These are phyloP conservation scores for Atherinosoma microstoma DNA, from an alignment of 2,797 vertebrate species.

Conservation along the genomic window DNA sequence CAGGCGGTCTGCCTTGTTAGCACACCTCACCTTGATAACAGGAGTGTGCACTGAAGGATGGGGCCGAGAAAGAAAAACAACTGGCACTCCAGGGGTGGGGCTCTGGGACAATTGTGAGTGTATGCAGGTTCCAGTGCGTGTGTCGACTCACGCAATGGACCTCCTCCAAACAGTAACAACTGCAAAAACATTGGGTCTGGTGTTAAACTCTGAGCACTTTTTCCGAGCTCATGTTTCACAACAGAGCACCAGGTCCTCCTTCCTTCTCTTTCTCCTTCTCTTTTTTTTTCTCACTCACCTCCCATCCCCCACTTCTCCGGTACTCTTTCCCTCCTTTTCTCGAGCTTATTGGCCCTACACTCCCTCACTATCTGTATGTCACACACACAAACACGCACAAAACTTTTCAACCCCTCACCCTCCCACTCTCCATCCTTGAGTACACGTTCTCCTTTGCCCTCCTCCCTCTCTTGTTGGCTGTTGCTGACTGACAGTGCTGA, in stretches of 20 bases:
- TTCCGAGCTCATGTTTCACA: slow-evolving; percentile 81
- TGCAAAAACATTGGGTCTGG: slow-evolving; percentile 79
- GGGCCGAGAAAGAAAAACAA: slow-evolving; percentile 75
- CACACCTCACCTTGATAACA: slow-evolving; percentile 80
- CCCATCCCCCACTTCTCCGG: slow-evolving; percentile 55
- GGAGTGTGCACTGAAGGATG: slow-evolving; percentile 68
- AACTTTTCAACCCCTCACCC: slow-evolving; percentile 36
- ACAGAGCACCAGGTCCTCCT: slow-evolving; percentile 70
- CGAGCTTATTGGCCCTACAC: slow-evolving; percentile 25
- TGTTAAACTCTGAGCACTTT: slow-evolving; percentile 77
- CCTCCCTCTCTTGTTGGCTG: slow-evolving; percentile 59
- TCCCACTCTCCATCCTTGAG: slow-evolving; percentile 26
- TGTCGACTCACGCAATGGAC: slow-evolving; percentile 74
- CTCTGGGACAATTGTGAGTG: slow-evolving; percentile 52
- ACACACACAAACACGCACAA: slow-evolving; percentile 42
- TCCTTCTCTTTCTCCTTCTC: slow-evolving; percentile 20
- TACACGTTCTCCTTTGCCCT: slow-evolving; percentile 24
- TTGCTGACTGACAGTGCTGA: slow-evolving; percentile 83
- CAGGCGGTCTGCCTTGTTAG: slow-evolving; percentile 77
- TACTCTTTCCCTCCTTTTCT: slow-evolving; percentile 44
- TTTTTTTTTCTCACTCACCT: slow-evolving; percentile 10
- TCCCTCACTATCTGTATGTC: slow-evolving; percentile 57
- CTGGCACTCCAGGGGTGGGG: slow-evolving; percentile 66
- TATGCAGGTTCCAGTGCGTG: slow-evolving; percentile 56
- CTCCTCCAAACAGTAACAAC: slow-evolving; percentile 80